Evolutionary conservation across 2,888 invertebrate genomes (phyloP), one percentile per base, ranked within the genome.

Genomic region (Mechanitis mazaeus): DNA sequence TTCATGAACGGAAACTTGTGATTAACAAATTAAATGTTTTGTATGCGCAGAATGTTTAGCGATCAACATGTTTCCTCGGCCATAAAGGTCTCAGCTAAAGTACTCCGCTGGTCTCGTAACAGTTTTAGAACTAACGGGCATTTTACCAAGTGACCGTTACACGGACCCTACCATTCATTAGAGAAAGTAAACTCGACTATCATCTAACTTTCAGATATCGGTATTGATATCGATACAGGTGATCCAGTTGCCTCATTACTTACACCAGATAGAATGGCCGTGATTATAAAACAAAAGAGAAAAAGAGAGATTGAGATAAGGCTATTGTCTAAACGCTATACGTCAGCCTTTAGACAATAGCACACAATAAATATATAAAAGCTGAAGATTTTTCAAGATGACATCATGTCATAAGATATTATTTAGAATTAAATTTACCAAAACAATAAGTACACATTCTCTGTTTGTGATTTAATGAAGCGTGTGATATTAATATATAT

Each of bases 171-270:
- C 47, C 47, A 59, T 53, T 50, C 56, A 59, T 56, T 53, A 63
- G 56, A 59, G 63, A 59, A 63, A 63, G 63, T 56, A 42, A 53
- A 56, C n/a, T 57, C n/a, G 57, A 57, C 9, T 54, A 35, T 2
- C 47, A 55, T 55, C 45, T 45, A 42, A 59, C 45, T 60, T 55
- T 54, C 55, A 54, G 53, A 61, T 61, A 50, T 42, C 42, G 42
- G 6, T 31, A 50, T 47, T 28, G 47, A 56, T 33, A 57, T 61
- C 54, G 35, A 61, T 56, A 54, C 54, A 46, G 20, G 6, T 45
- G 42, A 38, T 45, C 12, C 45, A 60, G 54, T 47, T 58, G 45
- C 55, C 54, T 53, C 45, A 56, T 50, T 35, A 59, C 9, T 33
- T 58, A 47, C 47, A 45, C 35, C 50, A 45, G 58, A 57, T 55